Evolutionary conservation across 2,113 vertebrate species (phyloP).

Genomic region (Pelodiscus sinensis): DNA sequence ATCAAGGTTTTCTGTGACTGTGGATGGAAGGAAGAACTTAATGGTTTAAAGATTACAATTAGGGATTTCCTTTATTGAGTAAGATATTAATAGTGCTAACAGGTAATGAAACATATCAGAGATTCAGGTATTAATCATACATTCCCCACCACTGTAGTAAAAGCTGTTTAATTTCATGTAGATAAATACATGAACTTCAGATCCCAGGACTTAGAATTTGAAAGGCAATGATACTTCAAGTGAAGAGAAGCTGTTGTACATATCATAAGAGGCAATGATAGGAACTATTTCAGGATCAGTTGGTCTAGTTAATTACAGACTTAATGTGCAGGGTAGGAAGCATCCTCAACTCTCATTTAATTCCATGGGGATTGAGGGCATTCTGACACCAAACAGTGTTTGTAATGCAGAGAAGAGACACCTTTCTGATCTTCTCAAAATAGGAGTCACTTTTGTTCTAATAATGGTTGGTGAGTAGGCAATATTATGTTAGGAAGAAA

Average conservation of each 20-base stretch:
- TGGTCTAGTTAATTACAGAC: constrained; percentile 23
- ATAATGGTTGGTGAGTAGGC: constrained; percentile 59
- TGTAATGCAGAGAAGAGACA: constrained; percentile 29
- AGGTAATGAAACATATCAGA: constrained; percentile 72
- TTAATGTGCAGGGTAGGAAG: not conserved
- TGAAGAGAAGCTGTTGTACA: constrained; percentile 32
- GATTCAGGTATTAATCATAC: constrained; percentile 68
- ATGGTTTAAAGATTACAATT: constrained; percentile 54
- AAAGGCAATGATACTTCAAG: constrained; percentile 50
- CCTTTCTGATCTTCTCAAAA: constrained; percentile 54
- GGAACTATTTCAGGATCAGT: constrained; percentile 1
- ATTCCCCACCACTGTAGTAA: constrained; percentile 18
- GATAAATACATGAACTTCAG: constrained; percentile 41
- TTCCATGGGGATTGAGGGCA: not conserved
- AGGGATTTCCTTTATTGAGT: constrained; percentile 59
- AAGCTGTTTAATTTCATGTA: constrained; percentile 37
- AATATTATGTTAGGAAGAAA: constrained; percentile 66
- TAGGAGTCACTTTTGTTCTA: constrained; percentile 51
- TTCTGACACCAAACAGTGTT: constrained; percentile 2
- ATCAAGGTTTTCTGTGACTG: constrained; percentile 90
- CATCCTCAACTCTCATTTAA: not conserved
- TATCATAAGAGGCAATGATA: constrained; percentile 21
- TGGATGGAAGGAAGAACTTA: constrained; percentile 91
- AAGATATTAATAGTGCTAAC: constrained; percentile 53
- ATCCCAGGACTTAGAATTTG: constrained; percentile 24